Base-by-base conservation (phyloP, 2,113 vertebrate genomes). In the Nesoenas mayeri region DNA sequence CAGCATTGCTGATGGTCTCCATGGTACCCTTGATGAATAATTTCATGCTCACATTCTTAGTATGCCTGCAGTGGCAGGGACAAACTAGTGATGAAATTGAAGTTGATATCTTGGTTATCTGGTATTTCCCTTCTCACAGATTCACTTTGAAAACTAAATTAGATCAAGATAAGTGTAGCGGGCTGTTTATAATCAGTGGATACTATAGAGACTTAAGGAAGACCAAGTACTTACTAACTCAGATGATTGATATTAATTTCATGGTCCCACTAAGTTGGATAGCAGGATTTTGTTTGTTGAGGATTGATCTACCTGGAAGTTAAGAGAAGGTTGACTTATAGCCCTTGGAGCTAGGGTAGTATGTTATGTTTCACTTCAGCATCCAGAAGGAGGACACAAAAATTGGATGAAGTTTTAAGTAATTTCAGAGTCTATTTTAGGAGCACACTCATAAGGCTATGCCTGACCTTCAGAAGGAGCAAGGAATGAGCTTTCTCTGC, bases 381-480 rank as follows among this genome's bases (percentile, higher is more conserved):
- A 11, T 89, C 24, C 18, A 50, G 44, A 64, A 50, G 28, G 38
- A 36, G 28, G 38, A 36, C 26, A 26, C 12, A 61, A 25, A 69
- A 78, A 38, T 0, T 1, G 1, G 13, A 11, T 79, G 15, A 77
- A 61, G 17, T 13, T 31, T 60, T 42, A 14, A 3, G 10, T 44
- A n/a, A 15, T 29, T 72, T 67, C 15, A 32, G 22, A 50, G 53
- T 51, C 64, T 57, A 34, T 24, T 54, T 90, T 47, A 56, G 57
- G 42, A 75, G 7, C 1, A 11, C 5, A 2, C 5, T 21, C 9
- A 5, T 20, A 21, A n/a, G 15, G 51, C 28, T 34, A 4, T 32
- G 47, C 26, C 31, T 79, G 36, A 54, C 54, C 24, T 70, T 54
- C 60, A 54, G 19, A 85, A 73, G 44, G 29, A 79, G 28, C 14